A percentile compares a stretch with the other conserved stretches of the same genome.
These are phyloP conservation scores for Caenorhabditis panamensis DNA, from an alignment of 2,888 invertebrate species.

Conservation along the genomic window DNA sequence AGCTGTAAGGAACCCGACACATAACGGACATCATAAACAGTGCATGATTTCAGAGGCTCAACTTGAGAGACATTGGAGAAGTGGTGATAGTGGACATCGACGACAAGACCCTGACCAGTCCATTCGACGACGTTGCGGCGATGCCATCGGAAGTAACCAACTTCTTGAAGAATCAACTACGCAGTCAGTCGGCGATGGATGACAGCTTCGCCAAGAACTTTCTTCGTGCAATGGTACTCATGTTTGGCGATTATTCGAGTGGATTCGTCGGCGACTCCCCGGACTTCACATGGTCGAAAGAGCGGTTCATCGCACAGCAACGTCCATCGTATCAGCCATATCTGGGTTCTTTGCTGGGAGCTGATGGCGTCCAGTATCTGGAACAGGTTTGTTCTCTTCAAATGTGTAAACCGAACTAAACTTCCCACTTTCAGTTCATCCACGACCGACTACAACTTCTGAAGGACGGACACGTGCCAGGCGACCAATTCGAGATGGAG, in stretches of 20 bases:
- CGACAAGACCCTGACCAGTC: constrained; percentile 89
- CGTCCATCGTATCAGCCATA: constrained; percentile 63
- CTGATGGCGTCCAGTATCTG: constrained; percentile 79
- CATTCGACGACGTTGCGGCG: constrained; percentile 92
- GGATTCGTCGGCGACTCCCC: constrained; percentile 65
- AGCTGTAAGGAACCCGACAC: too few relatives aligned
- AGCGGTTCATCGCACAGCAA: constrained; percentile 69
- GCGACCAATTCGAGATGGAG: constrained; percentile 96
- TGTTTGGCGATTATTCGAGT: constrained; percentile 92
- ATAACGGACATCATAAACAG: not conserved
- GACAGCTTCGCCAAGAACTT: constrained; percentile 95
- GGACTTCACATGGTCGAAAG: constrained; percentile 62
- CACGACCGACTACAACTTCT: constrained; percentile 94
- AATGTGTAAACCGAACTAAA: not conserved
- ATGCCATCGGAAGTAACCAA: constrained; percentile 88
- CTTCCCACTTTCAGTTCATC: constrained; percentile 86
- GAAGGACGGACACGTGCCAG: constrained; percentile 93
- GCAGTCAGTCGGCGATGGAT: constrained; percentile 87
- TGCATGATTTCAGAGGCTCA: constrained; percentile 25
- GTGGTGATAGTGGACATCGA: constrained; percentile 95
- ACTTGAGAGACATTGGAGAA: constrained; percentile 89
- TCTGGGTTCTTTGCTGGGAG: constrained; percentile 66
- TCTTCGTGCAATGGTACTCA: constrained; percentile 90
- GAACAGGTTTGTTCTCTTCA: constrained; percentile 68
- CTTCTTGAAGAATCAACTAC: constrained; percentile 88